A percentile compares a stretch with the other conserved stretches of the same genome.
Evolutionary conservation across 2,797 vertebrate genomes (phyloP).

Genomic region (Pangasius larnaudii): DNA sequence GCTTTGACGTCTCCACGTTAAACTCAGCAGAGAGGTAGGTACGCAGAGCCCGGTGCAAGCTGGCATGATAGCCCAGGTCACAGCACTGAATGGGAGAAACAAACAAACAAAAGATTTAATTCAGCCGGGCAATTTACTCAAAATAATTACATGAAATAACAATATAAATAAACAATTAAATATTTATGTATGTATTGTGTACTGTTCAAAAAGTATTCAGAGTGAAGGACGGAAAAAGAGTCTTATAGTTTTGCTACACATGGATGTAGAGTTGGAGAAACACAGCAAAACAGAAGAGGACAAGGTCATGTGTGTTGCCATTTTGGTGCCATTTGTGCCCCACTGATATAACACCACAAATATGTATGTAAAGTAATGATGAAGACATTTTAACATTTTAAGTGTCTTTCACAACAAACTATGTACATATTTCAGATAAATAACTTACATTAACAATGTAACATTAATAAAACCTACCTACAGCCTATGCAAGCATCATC

Average conservation of each 20-base stretch:
- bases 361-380: background rate
- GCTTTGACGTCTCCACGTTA: conserved; percentile 94
- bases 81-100: conserved; percentile 83
- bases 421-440: background rate
- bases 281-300: background rate
- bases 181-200: background rate
- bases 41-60: conserved; percentile 90
- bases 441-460: background rate
- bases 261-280: background rate
- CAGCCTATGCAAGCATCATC: background rate
- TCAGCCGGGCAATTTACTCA: background rate
- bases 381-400: background rate
- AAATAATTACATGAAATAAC: background rate
- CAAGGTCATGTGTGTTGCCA: background rate
- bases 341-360: background rate
- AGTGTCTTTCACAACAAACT: too few relatives aligned
- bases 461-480: background rate
- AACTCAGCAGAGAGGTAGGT: conserved; percentile 96
- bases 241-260: background rate
- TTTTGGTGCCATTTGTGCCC: background rate
- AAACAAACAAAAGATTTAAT: background rate
- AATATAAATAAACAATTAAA: background rate
- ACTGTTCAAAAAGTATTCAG: background rate
- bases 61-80: conserved; percentile 97
- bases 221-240: background rate